phyloP scores from a whole-genome alignment of 2,888 invertebrate species.

The Tenthredo distinguenda region DNA sequence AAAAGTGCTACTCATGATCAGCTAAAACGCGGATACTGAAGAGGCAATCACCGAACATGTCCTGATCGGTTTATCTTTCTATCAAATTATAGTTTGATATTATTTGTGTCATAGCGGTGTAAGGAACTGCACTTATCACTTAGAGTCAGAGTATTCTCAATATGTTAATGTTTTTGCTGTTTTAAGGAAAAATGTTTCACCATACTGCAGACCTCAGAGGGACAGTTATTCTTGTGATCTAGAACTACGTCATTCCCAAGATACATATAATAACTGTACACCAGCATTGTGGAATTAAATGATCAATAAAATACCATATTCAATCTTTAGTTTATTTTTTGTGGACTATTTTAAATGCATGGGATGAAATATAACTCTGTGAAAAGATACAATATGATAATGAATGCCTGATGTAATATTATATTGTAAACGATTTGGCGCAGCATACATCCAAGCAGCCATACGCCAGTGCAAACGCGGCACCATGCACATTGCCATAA shows the following conservation, averaged over 20 bases:
- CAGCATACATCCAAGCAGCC: no score
- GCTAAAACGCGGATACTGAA: no score
- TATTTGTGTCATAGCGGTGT: not conserved
- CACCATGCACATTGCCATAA: no score
- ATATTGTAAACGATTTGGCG: no score
- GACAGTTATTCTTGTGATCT: conserved; percentile 58
- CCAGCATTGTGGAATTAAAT: not conserved
- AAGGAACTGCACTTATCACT: not conserved
- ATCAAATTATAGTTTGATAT: not conserved
- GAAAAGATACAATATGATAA: not conserved
- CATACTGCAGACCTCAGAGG: conserved; percentile 65
- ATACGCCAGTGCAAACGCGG: no score
- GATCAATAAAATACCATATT: not conserved
- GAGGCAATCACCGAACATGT: no score
- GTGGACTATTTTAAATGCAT: not conserved
- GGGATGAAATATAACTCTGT: not conserved
- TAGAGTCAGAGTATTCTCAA: conserved; percentile 30
- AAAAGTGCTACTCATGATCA: no score
- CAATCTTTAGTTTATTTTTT: not conserved
- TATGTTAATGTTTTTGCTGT: not conserved
- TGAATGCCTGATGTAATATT: not conserved
- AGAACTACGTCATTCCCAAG: conserved; percentile 53
- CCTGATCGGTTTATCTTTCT: not conserved
- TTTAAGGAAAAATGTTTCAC: conserved; percentile 65
- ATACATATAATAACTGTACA: conserved; percentile 63